A percentile compares a stretch with the other conserved stretches of the same genome.
Conservation (phyloP, 2,888 invertebrate genomes). For the Achlya flavicornis region DNA sequence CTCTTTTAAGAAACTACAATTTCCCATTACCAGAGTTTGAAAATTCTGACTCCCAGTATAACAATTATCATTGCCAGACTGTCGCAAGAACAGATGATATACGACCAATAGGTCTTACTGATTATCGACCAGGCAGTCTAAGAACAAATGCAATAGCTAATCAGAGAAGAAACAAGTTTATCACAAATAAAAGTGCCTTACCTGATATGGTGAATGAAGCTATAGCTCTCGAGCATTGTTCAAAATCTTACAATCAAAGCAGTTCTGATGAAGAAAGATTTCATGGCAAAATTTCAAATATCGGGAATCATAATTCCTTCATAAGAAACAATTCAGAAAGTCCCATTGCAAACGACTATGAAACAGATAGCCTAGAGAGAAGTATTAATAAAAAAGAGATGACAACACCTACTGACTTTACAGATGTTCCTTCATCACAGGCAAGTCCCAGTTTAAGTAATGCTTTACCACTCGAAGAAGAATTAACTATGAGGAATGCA, state of each 20-base stretch:
- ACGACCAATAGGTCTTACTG: constrained; percentile 58
- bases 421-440: constrained; percentile 87
- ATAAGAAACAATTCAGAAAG: constrained; percentile 63
- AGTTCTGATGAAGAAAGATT: constrained; percentile 76
- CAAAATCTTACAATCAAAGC: constrained; percentile 67
- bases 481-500: constrained; percentile 90
- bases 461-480: constrained; percentile 91
- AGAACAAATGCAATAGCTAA: constrained; percentile 47
- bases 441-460: constrained; percentile 89
- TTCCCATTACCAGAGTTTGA: constrained; percentile 72
- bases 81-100: constrained; percentile 63
- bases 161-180: constrained; percentile 49
- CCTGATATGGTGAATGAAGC: constrained; percentile 88
- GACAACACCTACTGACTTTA: constrained; percentile 85
- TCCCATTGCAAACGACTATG: constrained; percentile 85
- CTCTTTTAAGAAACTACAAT: constrained; percentile 67
- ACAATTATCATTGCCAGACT: constrained; percentile 58
- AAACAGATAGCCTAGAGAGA: constrained; percentile 89
- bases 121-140: constrained; percentile 53
- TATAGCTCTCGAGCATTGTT: constrained; percentile 80
- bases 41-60: constrained; percentile 43
- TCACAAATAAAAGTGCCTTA: constrained; percentile 66
- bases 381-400: constrained; percentile 79
- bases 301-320: constrained; percentile 49
- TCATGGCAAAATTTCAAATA: constrained; percentile 47